These are phyloP conservation scores for Drosophila tsacasi DNA, from an alignment of 1,140 invertebrate species.

Conservation along the genomic window DNA sequence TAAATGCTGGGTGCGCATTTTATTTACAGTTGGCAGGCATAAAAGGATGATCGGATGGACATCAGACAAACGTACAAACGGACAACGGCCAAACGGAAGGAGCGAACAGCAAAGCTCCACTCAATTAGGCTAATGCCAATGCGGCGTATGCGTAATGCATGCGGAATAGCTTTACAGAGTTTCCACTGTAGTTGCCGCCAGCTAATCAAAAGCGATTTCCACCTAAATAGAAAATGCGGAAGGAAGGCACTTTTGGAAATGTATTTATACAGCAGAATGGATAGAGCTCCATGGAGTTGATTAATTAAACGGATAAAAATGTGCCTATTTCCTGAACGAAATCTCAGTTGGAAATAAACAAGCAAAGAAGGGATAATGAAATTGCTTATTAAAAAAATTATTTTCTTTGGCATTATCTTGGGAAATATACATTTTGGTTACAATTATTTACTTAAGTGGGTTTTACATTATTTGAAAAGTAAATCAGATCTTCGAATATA, in stretches of 20 bases:
- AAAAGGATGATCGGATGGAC: conserved; percentile 72
- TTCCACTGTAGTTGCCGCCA: conserved; percentile 31
- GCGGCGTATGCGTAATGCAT: conserved; percentile 66
- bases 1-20: conserved; percentile 78
- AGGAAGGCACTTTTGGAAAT: conserved; percentile 30
- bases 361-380: background rate
- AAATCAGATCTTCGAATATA: background rate
- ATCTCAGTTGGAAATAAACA: conserved; percentile 15
- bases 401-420: no score
- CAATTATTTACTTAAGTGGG: background rate
- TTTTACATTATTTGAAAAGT: background rate
- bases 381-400: background rate
- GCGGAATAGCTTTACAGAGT: conserved; percentile 18
- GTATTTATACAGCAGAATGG: conserved; percentile 22
- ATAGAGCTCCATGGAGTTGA: conserved; percentile 8
- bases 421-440: no score
- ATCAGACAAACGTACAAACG: conserved; percentile 2
- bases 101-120: conserved; percentile 49
- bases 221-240: conserved; percentile 39
- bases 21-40: conserved; percentile 76
- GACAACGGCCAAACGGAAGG: background rate
- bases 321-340: background rate
- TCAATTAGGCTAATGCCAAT: conserved; percentile 77
- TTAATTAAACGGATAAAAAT: conserved; percentile 43
- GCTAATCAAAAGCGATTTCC: conserved; percentile 55